Evolutionary conservation across 92 coral and sea anemone species (phyloP).

Genomic region (Pocillopora grandis): DNA sequence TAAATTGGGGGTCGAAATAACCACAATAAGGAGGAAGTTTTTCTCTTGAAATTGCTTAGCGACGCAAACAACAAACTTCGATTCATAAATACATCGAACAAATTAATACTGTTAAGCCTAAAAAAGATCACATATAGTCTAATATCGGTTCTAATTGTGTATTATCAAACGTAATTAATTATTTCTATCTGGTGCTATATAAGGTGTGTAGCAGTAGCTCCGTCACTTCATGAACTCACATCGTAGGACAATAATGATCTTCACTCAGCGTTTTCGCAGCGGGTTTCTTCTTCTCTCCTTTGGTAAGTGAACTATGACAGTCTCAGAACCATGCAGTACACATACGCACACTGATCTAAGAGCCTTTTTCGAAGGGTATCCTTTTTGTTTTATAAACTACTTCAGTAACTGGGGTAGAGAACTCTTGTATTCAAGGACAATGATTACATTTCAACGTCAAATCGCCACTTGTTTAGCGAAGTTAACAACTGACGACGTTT

Average conservation of each 20-base stretch:
- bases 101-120: not conserved
- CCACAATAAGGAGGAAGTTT: not conserved
- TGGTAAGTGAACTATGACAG: slow-evolving; percentile 18
- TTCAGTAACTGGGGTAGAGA: not conserved
- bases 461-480: too few relatives aligned
- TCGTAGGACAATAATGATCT: slow-evolving; percentile 4
- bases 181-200: not conserved
- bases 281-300: slow-evolving; percentile 6
- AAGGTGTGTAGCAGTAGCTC: not conserved
- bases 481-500: too few relatives aligned
- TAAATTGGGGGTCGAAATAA: not conserved
- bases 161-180: slow-evolving; percentile 5
- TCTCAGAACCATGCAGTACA: not conserved
- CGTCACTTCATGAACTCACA: not conserved
- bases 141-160: slow-evolving; percentile 17
- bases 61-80: not conserved
- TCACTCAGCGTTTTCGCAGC: not conserved
- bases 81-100: not conserved
- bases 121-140: not conserved
- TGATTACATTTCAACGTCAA: too few relatives aligned
- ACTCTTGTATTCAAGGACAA: too few relatives aligned
- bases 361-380: not conserved
- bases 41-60: not conserved
- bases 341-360: too few relatives aligned
- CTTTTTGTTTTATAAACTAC: not conserved